Percentiles rank a stretch among this genome's conserved stretches.
Evolutionary conservation across 2,888 invertebrate species (phyloP).

Genomic region (Tinea semifulvella): DNA sequence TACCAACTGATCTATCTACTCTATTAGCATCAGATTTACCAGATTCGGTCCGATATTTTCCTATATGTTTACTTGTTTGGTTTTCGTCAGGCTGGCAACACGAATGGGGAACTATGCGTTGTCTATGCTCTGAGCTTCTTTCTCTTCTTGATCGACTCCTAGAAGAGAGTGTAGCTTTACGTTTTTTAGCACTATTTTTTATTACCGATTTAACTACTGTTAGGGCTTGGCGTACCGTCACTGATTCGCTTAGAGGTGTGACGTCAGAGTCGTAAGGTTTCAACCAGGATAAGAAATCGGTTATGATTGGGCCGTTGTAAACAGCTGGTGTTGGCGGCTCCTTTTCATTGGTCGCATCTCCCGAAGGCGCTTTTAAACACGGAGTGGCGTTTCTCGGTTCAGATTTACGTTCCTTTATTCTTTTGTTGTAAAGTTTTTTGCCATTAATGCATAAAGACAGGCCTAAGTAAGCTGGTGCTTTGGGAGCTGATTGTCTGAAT

Average conservation of each 20-base stretch:
- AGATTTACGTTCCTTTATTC: constrained; percentile 44
- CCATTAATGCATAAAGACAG: constrained; percentile 75
- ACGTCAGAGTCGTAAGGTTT: constrained; percentile 57
- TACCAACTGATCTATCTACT: constrained; percentile 57
- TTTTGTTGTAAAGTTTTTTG: constrained; percentile 62
- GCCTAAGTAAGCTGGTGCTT: constrained; percentile 83
- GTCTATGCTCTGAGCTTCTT: constrained; percentile 52
- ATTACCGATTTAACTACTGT: constrained; percentile 51
- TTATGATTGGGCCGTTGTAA: constrained; percentile 73
- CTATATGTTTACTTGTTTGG: constrained; percentile 28
- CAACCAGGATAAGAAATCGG: constrained; percentile 73
- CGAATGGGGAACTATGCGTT: constrained; percentile 48
- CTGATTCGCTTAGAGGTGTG: constrained; percentile 37
- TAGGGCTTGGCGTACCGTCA: constrained; percentile 60
- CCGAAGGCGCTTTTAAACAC: constrained; percentile 28
- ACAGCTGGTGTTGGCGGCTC: constrained; percentile 49
- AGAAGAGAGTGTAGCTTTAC: constrained; percentile 61
- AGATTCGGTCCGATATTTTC: constrained; percentile 55
- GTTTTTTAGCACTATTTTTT: constrained; percentile 51
- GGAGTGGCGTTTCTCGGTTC: constrained; percentile 43
- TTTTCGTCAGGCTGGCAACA: constrained; percentile 47
- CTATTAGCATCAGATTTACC: constrained; percentile 45
- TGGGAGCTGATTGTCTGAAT: constrained; percentile 80
- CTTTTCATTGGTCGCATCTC: constrained; percentile 30
- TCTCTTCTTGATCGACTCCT: constrained; percentile 57